Percentiles rank a stretch among this genome's conserved stretches.
phyloP scores from a whole-genome alignment of 2,797 vertebrate genomes.

The Margarornis squamiger region DNA sequence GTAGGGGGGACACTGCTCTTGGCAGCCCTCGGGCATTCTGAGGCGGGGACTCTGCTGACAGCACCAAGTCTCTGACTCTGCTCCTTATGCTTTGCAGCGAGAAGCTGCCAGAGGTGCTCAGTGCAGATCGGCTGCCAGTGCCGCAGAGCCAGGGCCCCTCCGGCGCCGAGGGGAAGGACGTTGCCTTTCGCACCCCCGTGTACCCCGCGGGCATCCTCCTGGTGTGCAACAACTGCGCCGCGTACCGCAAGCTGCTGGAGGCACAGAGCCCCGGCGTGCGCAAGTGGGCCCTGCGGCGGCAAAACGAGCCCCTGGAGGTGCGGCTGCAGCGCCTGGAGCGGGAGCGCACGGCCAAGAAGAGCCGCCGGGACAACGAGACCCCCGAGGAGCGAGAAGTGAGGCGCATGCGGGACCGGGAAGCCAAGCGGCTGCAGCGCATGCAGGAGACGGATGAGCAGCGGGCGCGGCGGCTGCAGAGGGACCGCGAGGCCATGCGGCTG shows the following conservation, averaged over 20 bases:
- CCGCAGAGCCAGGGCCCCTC: slow-evolving; percentile 79
- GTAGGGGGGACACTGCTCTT: neutral
- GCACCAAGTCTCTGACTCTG: slow-evolving; percentile 21
- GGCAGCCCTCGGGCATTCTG: neutral
- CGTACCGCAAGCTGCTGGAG: slow-evolving; percentile 90
- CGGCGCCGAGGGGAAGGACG: slow-evolving; percentile 71
- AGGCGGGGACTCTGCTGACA: neutral
- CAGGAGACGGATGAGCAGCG: slow-evolving; percentile 95
- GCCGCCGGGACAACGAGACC: slow-evolving; percentile 90
- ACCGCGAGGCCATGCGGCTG: slow-evolving; percentile 94
- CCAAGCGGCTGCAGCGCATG: slow-evolving; percentile 95
- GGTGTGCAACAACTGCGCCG: slow-evolving; percentile 94
- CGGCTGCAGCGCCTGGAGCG: slow-evolving; percentile 91
- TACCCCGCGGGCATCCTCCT: slow-evolving; percentile 93
- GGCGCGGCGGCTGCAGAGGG: slow-evolving; percentile 89
- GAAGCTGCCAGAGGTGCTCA: slow-evolving; percentile 92
- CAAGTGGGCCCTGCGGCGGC: slow-evolving; percentile 90
- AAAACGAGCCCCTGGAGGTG: slow-evolving; percentile 90
- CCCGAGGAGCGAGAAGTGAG: slow-evolving; percentile 89
- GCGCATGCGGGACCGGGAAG: slow-evolving; percentile 92
- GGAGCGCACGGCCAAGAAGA: slow-evolving; percentile 95
- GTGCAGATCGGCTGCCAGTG: slow-evolving; percentile 78
- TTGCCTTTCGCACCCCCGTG: slow-evolving; percentile 76
- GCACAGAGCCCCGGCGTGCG: slow-evolving; percentile 83
- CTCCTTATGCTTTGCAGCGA: slow-evolving; percentile 78